Conservation (phyloP, 2,888 invertebrate species). For the Pristionchus entomophagus region DNA sequence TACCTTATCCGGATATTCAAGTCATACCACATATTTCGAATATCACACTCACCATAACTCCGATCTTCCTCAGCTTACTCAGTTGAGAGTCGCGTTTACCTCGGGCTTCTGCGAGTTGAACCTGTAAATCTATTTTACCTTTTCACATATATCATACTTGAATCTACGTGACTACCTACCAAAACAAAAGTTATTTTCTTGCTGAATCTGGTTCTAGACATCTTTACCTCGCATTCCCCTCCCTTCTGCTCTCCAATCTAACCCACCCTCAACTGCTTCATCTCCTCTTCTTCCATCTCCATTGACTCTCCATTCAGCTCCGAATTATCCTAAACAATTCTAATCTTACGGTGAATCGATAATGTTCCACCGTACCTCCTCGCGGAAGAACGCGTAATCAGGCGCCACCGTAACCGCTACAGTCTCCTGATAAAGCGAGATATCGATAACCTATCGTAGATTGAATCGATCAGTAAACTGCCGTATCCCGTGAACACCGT, state of each 20-base stretch:
- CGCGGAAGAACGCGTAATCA: neutral
- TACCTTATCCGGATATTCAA: too few relatives aligned
- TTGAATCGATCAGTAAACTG: neutral
- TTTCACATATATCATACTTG: neutral
- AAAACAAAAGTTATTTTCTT: too few relatives aligned
- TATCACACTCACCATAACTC: conserved; percentile 32
- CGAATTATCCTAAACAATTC: neutral
- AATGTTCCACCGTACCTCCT: neutral
- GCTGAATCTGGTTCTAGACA: neutral
- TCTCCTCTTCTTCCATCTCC: neutral
- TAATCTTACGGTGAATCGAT: neutral
- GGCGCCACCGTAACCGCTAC: neutral
- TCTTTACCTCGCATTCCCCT: neutral
- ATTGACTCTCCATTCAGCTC: neutral
- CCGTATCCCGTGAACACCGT: too few relatives aligned
- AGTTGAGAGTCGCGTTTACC: neutral
- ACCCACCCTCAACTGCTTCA: neutral
- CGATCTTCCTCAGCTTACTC: conserved; percentile 22
- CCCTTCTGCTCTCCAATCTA: too few relatives aligned
- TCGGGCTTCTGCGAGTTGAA: neutral
- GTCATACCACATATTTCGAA: too few relatives aligned
- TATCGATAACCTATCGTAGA: neutral
- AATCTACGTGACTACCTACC: neutral
- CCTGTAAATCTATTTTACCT: too few relatives aligned
- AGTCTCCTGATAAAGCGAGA: neutral